Evolutionary conservation across 2,797 vertebrate genomes (phyloP), one percentile per base, ranked within the genome.

Genomic region (Sparus aurata): DNA sequence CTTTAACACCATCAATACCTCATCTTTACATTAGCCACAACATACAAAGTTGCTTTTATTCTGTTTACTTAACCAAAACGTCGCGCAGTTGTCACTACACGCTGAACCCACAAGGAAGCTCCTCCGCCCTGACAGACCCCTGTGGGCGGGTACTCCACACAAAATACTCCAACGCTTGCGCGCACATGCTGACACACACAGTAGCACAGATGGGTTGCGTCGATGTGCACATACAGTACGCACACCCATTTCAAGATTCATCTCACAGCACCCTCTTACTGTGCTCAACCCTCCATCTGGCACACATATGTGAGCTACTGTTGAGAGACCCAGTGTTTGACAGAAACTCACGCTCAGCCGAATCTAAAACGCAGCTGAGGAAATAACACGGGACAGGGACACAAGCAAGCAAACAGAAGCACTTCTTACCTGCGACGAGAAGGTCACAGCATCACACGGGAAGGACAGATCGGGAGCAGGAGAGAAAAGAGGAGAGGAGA

Each of bases 221-320:
- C 73, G 34, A 38, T 62, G 55, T 61, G 70, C 41, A 49, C 30
- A 27, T 10, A 53, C 30, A 30, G 62, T 16, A 59, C 59, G 60
- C 69, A 65, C 60, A 73, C 62, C 73, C 2, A 64, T 55, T 41
- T 83, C 75, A 61, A 64, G 63, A 80, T 87, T 85, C 82, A 75
- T 76, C 85, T 77, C 82, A 62, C 77, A 77, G 78, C 85, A 22
- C 49, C 66, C 63, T 62, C 79, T 77, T 46, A 62, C 77, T 65
- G 72, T 22, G 73, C 79, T 83, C 77, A 67, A 8, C 60, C 75
- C 81, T 77, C 83, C 87, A 89, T 90, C 89, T 91, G 90, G 85
- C 64, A 11, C 12, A 69, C 90, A 91, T 69, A 82, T 90, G 91
- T 75, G 65, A 67, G 80, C 76, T 80, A 81, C 82, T 72, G 76